phyloP scores from a whole-genome alignment of 2,888 invertebrate genomes.

The Hirtodrosophila histrioides region DNA sequence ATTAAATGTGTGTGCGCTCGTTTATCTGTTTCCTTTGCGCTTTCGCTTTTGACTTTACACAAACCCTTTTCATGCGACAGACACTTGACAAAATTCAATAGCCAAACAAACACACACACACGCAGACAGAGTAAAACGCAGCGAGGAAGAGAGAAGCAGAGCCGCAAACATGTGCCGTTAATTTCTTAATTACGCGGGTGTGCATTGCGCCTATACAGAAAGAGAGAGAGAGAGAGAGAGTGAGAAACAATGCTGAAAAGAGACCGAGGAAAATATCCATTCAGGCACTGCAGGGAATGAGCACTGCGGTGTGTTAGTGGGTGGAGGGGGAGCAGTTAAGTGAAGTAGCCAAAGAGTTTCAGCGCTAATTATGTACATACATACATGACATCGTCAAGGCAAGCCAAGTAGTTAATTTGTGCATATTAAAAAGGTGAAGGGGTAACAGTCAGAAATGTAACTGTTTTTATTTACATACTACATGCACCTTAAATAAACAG shows the following conservation, averaged over 20 bases:
- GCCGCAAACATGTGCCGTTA: conserved; percentile 76
- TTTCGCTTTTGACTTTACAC: conserved; percentile 76
- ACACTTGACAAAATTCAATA: conserved; percentile 69
- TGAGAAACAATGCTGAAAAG: conserved; percentile 4
- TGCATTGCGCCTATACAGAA: conserved; percentile 17
- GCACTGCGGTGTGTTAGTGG: not conserved
- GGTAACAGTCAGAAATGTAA: conserved; percentile 49
- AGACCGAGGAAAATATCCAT: conserved; percentile 40
- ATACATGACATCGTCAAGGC: conserved; percentile 63
- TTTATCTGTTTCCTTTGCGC: conserved; percentile 62
- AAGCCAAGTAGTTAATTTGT: conserved; percentile 74
- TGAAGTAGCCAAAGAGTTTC: conserved; percentile 32
- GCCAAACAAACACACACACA: conserved; percentile 18
- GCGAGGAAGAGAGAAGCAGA: conserved; percentile 41
- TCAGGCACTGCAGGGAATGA: conserved; percentile 27
- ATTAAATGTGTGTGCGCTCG: conserved; percentile 64
- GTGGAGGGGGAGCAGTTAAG: not conserved
- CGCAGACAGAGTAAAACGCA: conserved; percentile 26
- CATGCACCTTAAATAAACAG: conserved; percentile 40
- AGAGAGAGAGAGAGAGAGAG: conserved; percentile 16
- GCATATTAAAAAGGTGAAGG: conserved; percentile 37
- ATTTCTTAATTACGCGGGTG: conserved; percentile 78
- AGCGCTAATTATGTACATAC: conserved; percentile 47
- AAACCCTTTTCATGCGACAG: conserved; percentile 67
- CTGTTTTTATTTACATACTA: conserved; percentile 44